A percentile compares a stretch with the other conserved stretches of the same genome.
phyloP scores from a whole-genome alignment of 2,888 invertebrate species.

The Epinotia nisella region DNA sequence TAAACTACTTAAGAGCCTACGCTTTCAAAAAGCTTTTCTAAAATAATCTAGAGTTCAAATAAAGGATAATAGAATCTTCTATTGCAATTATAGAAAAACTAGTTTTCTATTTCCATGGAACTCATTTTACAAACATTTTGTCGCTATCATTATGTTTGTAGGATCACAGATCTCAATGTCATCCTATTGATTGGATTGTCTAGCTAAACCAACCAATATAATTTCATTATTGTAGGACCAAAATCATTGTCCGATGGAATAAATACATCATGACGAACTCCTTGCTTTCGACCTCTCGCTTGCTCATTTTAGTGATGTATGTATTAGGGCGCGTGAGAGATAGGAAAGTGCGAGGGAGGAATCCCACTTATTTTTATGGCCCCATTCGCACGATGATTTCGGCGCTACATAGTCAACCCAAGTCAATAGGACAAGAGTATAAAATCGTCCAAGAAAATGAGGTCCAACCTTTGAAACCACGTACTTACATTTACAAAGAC shows the following conservation, averaged over 20 bases:
- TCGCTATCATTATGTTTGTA: background rate
- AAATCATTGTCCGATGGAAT: background rate
- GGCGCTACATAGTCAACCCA: background rate
- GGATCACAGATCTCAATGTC: background rate
- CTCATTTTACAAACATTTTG: background rate
- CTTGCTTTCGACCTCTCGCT: background rate
- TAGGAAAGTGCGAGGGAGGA: background rate
- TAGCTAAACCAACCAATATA: no score
- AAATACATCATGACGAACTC: background rate
- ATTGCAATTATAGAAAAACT: constrained; percentile 18
- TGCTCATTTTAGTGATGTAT: background rate
- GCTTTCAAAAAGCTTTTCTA: constrained; percentile 3
- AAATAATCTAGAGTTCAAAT: constrained; percentile 15
- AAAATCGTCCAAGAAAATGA: background rate
- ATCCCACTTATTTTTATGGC: background rate
- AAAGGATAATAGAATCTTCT: constrained; percentile 11
- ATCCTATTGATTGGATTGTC: background rate
- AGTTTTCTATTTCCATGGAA: background rate
- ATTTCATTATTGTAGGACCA: background rate
- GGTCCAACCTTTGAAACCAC: background rate
- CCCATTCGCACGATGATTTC: background rate
- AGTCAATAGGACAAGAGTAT: background rate
- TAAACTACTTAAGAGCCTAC: constrained; percentile 18
- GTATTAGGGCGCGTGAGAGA: no score
- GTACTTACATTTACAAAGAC: constrained; percentile 1